Percentiles rank a stretch among this genome's conserved stretches.
These are phyloP conservation scores for Herminia tarsipennalis DNA, from an alignment of 2,888 invertebrate genomes.

Conservation along the genomic window DNA sequence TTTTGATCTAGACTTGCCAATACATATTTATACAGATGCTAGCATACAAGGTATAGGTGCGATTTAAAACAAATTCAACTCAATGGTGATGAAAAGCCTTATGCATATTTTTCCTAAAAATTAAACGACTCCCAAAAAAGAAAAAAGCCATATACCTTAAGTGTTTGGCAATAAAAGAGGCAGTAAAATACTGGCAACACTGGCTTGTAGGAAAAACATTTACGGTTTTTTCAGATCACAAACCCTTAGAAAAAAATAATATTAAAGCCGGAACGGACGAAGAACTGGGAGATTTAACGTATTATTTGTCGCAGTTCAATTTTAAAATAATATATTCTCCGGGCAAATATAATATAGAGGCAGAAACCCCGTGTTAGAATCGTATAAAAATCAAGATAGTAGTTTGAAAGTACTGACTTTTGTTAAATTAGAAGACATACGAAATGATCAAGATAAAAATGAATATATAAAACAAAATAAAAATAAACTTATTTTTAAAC, in stretches of 20 bases:
- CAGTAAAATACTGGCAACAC: slow-evolving; percentile 35
- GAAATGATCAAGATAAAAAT: slow-evolving; percentile 1
- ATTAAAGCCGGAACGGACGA: slow-evolving; percentile 39
- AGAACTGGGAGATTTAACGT: slow-evolving; percentile 39
- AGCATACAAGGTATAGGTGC: slow-evolving; percentile 7
- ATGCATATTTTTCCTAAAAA: not conserved
- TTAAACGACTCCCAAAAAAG: not conserved
- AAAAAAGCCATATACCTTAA: slow-evolving; percentile 33
- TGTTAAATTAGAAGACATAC: slow-evolving; percentile 26
- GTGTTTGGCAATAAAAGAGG: slow-evolving; percentile 36
- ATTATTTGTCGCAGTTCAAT: slow-evolving; percentile 46
- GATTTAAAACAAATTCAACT: slow-evolving; percentile 5
- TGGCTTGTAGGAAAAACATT: slow-evolving; percentile 33
- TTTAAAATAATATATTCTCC: slow-evolving; percentile 39
- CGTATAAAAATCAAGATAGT: slow-evolving; percentile 26
- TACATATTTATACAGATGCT: slow-evolving; percentile 11
- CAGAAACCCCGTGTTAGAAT: slow-evolving; percentile 7
- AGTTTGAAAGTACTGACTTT: slow-evolving; percentile 35
- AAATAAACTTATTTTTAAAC: slow-evolving; percentile 19
- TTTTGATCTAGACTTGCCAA: slow-evolving; percentile 7
- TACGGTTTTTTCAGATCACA: too few species aligned
- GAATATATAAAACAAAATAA: slow-evolving; percentile 7
- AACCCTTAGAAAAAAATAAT: slow-evolving; percentile 35
- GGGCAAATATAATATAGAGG: slow-evolving; percentile 11
- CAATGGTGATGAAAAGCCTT: too few species aligned